These are phyloP conservation scores for Macquaria ambigua DNA, from an alignment of 2,113 vertebrate genomes.

Conservation along the genomic window DNA sequence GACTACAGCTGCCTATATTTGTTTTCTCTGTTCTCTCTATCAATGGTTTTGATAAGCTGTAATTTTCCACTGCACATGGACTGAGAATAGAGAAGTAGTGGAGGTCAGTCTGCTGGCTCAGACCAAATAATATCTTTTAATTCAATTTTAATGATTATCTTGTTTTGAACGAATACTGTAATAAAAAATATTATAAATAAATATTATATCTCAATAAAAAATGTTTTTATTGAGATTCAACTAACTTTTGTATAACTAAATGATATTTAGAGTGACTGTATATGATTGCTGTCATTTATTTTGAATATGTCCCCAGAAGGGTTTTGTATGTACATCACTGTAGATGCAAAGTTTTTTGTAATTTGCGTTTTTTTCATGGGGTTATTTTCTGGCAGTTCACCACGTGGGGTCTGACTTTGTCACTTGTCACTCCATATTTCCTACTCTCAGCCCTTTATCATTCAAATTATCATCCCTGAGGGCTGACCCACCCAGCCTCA, in stretches of 20 bases:
- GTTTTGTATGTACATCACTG: neutral
- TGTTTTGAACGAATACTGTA: neutral
- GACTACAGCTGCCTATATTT: conserved; percentile 28
- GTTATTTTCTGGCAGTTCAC: neutral
- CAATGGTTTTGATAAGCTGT: conserved; percentile 12
- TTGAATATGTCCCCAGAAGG: neutral
- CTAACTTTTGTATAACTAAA: neutral
- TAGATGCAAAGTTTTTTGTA: neutral
- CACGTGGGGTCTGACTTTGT: neutral
- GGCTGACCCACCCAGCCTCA: neutral
- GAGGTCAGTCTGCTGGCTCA: neutral
- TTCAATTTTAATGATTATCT: neutral
- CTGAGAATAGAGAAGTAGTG: neutral
- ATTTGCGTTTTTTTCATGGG: neutral
- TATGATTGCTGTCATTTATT: neutral
- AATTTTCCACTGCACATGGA: conserved; percentile 14
- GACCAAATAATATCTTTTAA: neutral
- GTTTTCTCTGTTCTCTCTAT: conserved; percentile 19
- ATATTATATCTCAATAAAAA: too few relatives aligned
- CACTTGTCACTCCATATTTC: neutral
- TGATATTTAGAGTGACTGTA: neutral
- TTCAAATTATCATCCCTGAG: neutral
- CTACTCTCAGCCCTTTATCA: neutral
- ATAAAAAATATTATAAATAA: too few relatives aligned
- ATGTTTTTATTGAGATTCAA: neutral